Evolutionary conservation across 2,797 vertebrate genomes (phyloP), one percentile per base, ranked within the genome.

Genomic region (Centroberyx gerrardi): DNA sequence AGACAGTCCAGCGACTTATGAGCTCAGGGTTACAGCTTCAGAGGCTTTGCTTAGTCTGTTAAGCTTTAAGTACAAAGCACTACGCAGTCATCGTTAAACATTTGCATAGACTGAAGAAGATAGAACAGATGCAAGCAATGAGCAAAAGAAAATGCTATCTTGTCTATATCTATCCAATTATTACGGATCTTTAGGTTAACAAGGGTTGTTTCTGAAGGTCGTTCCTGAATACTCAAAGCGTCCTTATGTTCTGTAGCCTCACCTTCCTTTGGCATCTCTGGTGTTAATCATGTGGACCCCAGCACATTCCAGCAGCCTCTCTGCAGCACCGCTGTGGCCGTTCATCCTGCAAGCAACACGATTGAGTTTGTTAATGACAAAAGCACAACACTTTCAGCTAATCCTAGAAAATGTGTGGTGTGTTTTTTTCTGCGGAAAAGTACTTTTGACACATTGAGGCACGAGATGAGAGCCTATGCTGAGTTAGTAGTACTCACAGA

Each of bases 201-300:
- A 44, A 17, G 14, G 17, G n/a, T 38, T 68, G 46, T 56, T 27
- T 68, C 13, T 53, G 58, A 49, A 40, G 10, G 10, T 40, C 1
- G 7, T 40, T 22, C 22, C 22, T 22, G 22, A n/a, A n/a, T n/a
- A n/a, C 1, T 22, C n/a, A 1, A 13, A 15, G 3, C 27, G 38
- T 7, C 10, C 4, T 28, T 46, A 36, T 40, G 22, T n/a, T 72
- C 17, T 12, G 55, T 46, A 62, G 67, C 3, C 95, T 95, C 82
- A 99, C 98, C 98, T 97, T 97, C 97, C 97, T 98, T 98, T 99
- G 95, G 96, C 95, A 93, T 99, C 98, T 96, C 96, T 96, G 96
- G 95, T 96, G 94, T 97, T 97, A 83, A 98, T 96, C 96, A 98
- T 97, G 94, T 98, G 96, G 88, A 93, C 88, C 73, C 93, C 92